phyloP scores from a whole-genome alignment of 2,888 invertebrate genomes.

The Hesperia comma region DNA sequence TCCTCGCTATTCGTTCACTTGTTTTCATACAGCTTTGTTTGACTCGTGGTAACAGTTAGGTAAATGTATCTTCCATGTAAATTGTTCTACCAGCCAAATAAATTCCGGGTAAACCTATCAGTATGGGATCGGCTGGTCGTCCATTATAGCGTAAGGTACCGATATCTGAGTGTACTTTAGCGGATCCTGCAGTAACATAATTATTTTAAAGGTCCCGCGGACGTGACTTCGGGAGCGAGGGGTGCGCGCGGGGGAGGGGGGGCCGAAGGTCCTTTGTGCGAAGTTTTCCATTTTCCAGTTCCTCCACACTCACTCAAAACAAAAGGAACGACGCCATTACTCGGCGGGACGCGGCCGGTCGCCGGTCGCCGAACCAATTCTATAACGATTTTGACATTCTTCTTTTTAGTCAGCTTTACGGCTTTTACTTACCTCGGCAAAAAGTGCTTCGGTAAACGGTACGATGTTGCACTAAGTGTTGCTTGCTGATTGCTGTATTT shows the following conservation, averaged over 20 bases:
- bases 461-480: no score
- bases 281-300: constrained; percentile 22
- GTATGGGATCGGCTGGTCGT: background rate
- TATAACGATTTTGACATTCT: constrained; percentile 6
- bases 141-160: background rate
- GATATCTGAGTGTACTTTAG: no score
- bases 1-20: no score
- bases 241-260: background rate
- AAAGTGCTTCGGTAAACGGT: no score
- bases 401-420: background rate
- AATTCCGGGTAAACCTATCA: no score
- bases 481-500: no score
- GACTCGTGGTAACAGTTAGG: no score
- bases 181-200: constrained; percentile 20
- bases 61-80: no score
- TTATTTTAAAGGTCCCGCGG: constrained; percentile 23
- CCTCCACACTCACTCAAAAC: constrained; percentile 9
- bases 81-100: no score
- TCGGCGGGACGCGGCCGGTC: background rate
- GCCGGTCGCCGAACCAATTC: background rate
- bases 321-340: background rate
- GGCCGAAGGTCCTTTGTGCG: constrained; percentile 10
- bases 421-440: no score
- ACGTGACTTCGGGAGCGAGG: constrained; percentile 11
- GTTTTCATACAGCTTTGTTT: no score